Evolutionary conservation across 2,888 invertebrate species (phyloP).

Genomic region (Sphaerophoria taeniata): DNA sequence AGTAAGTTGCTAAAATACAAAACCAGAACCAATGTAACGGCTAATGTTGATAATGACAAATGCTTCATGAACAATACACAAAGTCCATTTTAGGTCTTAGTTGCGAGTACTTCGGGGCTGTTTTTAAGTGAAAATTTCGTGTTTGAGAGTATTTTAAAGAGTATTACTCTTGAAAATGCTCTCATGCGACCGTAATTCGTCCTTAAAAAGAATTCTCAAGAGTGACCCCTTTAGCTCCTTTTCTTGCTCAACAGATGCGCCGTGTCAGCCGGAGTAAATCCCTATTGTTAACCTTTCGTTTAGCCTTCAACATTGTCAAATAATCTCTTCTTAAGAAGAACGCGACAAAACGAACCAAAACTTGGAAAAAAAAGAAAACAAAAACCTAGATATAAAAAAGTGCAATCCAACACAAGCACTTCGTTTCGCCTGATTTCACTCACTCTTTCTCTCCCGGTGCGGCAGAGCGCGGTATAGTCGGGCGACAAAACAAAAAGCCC

Average conservation of each 20-base stretch:
- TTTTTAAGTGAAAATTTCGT: neutral
- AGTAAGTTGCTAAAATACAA: neutral
- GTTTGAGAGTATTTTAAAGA: neutral
- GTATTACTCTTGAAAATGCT: neutral
- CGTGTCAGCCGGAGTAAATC: neutral
- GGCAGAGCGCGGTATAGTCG: neutral
- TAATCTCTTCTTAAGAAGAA: neutral
- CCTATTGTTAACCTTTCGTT: slow-evolving; percentile 57
- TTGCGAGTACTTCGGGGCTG: neutral
- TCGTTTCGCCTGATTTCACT: slow-evolving; percentile 69
- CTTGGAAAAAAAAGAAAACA: neutral
- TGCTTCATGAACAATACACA: neutral
- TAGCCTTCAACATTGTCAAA: slow-evolving; percentile 35
- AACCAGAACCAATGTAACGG: neutral
- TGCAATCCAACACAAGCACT: slow-evolving; percentile 60
- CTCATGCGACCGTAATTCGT: slow-evolving; percentile 18
- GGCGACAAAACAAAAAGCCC: slow-evolving; percentile 23
- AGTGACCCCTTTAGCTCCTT: slow-evolving; percentile 24
- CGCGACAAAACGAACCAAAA: slow-evolving; percentile 12
- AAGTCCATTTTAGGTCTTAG: slow-evolving; percentile 13
- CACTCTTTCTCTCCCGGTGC: neutral
- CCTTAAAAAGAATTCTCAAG: slow-evolving; percentile 4
- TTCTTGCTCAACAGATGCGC: slow-evolving; percentile 36
- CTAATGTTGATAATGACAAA: slow-evolving; percentile 8
- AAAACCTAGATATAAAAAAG: slow-evolving; percentile 44